Percentiles rank a stretch among this genome's conserved stretches.
phyloP scores from a whole-genome alignment of 2,797 vertebrate species.

The Agapornis canus region DNA sequence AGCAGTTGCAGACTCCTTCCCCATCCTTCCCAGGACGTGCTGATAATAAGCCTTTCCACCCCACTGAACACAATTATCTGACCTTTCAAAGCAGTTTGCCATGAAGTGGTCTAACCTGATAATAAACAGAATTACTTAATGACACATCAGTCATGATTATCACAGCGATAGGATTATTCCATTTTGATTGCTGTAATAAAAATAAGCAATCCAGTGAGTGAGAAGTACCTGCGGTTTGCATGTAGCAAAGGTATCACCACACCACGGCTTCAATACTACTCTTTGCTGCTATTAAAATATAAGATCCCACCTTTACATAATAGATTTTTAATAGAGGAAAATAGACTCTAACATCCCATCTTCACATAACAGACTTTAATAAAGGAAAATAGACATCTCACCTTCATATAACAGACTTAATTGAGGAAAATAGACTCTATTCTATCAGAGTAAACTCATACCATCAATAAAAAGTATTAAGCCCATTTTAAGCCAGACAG shows the following conservation, averaged over 20 bases:
- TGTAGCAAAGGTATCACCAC: not conserved
- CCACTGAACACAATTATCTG: constrained; percentile 78
- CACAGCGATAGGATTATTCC: not conserved
- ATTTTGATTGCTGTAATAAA: not conserved
- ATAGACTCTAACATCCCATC: not conserved
- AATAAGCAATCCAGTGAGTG: not conserved
- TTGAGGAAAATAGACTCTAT: not conserved
- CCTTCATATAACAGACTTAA: not conserved
- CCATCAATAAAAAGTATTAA: not conserved
- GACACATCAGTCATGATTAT: constrained; percentile 69
- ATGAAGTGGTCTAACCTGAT: constrained; percentile 71
- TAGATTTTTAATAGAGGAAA: not conserved
- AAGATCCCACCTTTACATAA: not conserved
- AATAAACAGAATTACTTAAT: constrained; percentile 68
- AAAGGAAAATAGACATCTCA: not conserved
- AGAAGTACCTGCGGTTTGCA: not conserved
- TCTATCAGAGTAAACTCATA: not conserved
- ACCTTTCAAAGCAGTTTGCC: constrained; percentile 69
- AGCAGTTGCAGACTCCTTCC: constrained; percentile 72
- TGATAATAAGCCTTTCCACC: constrained; percentile 76
- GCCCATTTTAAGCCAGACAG: not conserved
- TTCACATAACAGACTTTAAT: not conserved
- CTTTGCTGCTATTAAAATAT: not conserved
- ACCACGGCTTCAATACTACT: not conserved
- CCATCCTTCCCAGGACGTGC: constrained; percentile 65